These are phyloP conservation scores for Meteorus colon DNA, from an alignment of 2,888 invertebrate species.

Conservation along the genomic window DNA sequence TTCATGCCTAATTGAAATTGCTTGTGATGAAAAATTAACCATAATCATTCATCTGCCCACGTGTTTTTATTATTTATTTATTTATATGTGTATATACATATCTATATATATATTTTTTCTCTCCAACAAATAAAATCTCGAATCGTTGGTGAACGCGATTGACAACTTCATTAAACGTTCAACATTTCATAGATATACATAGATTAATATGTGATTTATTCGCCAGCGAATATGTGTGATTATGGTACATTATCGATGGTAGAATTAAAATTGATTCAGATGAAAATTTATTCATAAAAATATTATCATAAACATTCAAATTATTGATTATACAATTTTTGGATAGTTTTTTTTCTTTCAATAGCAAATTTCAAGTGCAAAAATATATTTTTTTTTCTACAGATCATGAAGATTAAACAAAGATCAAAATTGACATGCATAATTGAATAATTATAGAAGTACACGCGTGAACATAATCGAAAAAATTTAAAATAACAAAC, in stretches of 20 bases:
- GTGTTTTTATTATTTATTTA: conserved; percentile 15
- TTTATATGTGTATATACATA: conserved; percentile 5
- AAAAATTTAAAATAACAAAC: conserved; percentile 38
- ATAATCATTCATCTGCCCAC: background rate
- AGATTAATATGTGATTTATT: conserved; percentile 28
- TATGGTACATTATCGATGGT: conserved; percentile 7
- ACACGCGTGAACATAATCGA: conserved; percentile 43
- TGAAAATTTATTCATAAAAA: conserved; percentile 13
- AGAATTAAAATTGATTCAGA: conserved; percentile 1
- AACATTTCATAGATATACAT: conserved; percentile 23
- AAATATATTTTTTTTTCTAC: conserved; percentile 24
- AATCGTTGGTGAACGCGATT: conserved; percentile 17
- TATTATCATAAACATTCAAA: background rate
- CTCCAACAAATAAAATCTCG: background rate
- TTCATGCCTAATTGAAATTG: background rate
- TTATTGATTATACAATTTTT: conserved; percentile 18
- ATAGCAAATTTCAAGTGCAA: background rate
- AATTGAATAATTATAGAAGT: conserved; percentile 15
- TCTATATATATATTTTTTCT: conserved; percentile 3
- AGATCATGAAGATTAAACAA: background rate
- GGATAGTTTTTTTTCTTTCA: conserved; percentile 7
- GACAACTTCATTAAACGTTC: conserved; percentile 23
- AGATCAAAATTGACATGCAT: background rate
- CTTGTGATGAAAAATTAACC: background rate
- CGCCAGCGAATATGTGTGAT: conserved; percentile 12